Conservation (phyloP, 2,888 invertebrate genomes). For the Hypselothyrea guttata region DNA sequence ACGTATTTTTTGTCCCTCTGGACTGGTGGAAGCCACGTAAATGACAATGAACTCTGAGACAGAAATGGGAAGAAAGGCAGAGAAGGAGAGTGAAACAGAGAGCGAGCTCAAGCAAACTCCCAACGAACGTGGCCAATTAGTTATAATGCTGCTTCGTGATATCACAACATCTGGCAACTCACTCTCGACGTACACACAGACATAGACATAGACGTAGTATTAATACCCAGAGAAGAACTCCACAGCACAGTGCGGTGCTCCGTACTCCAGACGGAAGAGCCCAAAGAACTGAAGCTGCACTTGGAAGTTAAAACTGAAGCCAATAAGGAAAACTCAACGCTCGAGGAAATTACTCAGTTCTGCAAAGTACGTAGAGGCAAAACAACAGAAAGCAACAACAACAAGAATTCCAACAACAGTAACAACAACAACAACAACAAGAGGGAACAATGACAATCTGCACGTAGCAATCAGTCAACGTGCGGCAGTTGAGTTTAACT, state of each 20-base stretch:
- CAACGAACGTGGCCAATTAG: conserved; percentile 80
- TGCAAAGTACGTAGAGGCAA: conserved; percentile 68
- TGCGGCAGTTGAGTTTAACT: conserved; percentile 74
- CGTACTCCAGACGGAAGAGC: conserved; percentile 31
- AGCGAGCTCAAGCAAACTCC: conserved; percentile 31
- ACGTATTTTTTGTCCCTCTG: background rate
- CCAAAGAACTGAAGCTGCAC: conserved; percentile 22
- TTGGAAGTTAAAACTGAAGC: conserved; percentile 44
- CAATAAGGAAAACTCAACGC: conserved; percentile 71
- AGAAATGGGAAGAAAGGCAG: conserved; percentile 4
- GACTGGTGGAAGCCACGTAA: conserved; percentile 42
- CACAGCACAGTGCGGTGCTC: conserved; percentile 30
- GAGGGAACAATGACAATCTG: conserved; percentile 79
- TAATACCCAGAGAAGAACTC: conserved; percentile 45
- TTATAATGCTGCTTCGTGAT: conserved; percentile 77
- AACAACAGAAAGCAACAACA: conserved; percentile 52
- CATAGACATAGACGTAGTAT: conserved; percentile 6
- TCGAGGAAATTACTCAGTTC: conserved; percentile 75
- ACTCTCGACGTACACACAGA: conserved; percentile 56
- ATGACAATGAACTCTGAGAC: conserved; percentile 76
- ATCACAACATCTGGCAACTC: conserved; percentile 77
- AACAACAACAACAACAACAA: conserved; percentile 32
- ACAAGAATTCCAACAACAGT: conserved; percentile 28
- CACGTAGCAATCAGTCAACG: conserved; percentile 81
- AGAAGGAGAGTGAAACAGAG: background rate